Evolutionary conservation across 23 tunicate species (phyloP).

Genomic region (Trididemnum clinides): DNA sequence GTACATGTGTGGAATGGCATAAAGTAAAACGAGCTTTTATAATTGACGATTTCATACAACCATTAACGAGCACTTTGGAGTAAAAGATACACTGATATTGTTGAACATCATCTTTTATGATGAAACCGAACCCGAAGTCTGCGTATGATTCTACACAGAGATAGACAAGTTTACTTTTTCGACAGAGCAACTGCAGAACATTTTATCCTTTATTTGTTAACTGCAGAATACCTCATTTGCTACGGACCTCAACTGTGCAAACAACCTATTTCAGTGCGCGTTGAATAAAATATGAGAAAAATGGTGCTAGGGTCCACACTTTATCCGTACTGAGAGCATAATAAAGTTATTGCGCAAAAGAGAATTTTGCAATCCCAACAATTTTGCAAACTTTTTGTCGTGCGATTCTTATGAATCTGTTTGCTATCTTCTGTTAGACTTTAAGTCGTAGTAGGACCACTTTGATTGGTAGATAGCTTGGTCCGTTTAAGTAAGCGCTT

Average conservation of each 20-base stretch:
- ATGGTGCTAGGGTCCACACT: no score
- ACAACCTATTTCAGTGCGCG: no score
- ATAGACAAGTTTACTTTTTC: constrained; percentile 24
- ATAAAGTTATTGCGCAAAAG: no score
- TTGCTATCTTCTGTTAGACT: no score
- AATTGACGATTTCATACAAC: constrained; percentile 37
- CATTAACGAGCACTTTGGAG: constrained; percentile 38
- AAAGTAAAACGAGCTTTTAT: constrained; percentile 32
- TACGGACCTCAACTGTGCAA: background rate
- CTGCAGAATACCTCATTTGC: constrained; percentile 14
- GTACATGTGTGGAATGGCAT: constrained; percentile 33
- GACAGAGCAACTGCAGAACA: constrained; percentile 6
- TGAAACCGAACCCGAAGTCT: constrained; percentile 24
- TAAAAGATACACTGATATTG: constrained; percentile 27
- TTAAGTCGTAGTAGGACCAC: no score
- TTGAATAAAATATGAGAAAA: no score
- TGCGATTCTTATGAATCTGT: no score
- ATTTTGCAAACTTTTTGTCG: no score
- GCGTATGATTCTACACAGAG: constrained; percentile 1
- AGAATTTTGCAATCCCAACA: no score
- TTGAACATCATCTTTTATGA: constrained; percentile 25
- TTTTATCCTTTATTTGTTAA: constrained; percentile 4
- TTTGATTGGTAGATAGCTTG: no score
- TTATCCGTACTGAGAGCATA: no score
- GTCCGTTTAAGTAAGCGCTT: no score